Percentiles rank a stretch among this genome's conserved stretches.
These are phyloP conservation scores for Amorpha juglandis DNA, from an alignment of 2,888 invertebrate species.

Conservation along the genomic window DNA sequence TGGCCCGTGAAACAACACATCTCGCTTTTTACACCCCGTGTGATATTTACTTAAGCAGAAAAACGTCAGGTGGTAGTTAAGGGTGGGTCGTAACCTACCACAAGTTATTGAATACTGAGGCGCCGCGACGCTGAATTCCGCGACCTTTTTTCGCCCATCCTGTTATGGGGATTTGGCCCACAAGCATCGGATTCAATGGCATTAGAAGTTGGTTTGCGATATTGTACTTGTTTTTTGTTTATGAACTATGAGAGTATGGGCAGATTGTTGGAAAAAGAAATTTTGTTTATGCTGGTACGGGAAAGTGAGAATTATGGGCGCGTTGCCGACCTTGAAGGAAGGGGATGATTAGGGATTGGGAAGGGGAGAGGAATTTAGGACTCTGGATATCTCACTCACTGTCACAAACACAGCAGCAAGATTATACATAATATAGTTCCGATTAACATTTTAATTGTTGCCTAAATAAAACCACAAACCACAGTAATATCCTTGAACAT, in stretches of 20 bases:
- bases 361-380: too few relatives aligned
- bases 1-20: not conserved
- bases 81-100: slow-evolving; percentile 1
- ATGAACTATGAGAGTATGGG: not conserved
- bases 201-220: not conserved
- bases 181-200: slow-evolving; percentile 11
- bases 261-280: not conserved
- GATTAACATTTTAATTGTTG: too few relatives aligned
- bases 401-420: too few relatives aligned
- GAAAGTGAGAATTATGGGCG: too few relatives aligned
- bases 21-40: not conserved
- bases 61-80: slow-evolving; percentile 16
- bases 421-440: too few relatives aligned
- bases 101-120: slow-evolving; percentile 5
- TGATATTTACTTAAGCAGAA: slow-evolving; percentile 19
- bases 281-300: not conserved
- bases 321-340: too few relatives aligned
- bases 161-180: not conserved
- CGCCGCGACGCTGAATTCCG: not conserved
- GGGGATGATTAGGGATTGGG: too few relatives aligned
- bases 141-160: not conserved
- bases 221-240: slow-evolving; percentile 21
- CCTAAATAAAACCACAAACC: too few relatives aligned
- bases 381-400: too few relatives aligned
- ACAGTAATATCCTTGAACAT: too few relatives aligned